A percentile compares a stretch with the other conserved stretches of the same genome.
These are phyloP conservation scores for Drosophila kepulauana DNA, from an alignment of 1,140 invertebrate species.

Conservation along the genomic window DNA sequence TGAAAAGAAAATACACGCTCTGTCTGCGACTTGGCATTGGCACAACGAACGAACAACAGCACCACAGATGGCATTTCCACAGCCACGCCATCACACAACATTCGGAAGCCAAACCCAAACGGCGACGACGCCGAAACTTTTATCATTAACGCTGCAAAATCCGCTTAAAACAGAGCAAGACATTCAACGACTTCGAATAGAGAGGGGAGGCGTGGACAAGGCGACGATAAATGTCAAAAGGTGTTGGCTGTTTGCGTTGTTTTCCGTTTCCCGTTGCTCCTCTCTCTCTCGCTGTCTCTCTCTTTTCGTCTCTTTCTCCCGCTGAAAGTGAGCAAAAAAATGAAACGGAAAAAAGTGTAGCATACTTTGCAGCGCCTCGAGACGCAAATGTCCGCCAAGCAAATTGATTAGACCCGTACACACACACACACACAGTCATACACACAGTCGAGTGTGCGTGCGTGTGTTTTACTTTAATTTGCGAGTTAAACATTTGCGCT, in stretches of 20 bases:
- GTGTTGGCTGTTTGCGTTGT: conserved; percentile 49
- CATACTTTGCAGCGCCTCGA: conserved; percentile 53
- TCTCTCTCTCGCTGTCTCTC: not conserved
- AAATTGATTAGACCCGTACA: conserved; percentile 67
- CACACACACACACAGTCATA: not conserved
- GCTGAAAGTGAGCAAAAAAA: not conserved
- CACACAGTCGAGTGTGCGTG: conserved; percentile 7
- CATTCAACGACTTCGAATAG: conserved; percentile 12
- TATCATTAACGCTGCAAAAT: conserved; percentile 76
- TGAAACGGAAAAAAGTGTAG: conserved; percentile 39
- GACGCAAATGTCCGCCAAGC: conserved; percentile 53
- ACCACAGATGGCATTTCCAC: not conserved
- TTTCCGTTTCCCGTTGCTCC: not conserved
- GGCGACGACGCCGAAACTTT: conserved; percentile 58
- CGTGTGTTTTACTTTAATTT: conserved; percentile 45
- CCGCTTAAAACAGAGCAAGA: conserved; percentile 67
- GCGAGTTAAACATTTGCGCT: conserved; percentile 43
- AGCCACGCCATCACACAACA: not conserved
- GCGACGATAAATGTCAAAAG: conserved; percentile 74
- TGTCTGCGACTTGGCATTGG: conserved; percentile 9
- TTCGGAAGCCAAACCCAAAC: not conserved
- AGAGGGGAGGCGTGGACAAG: conserved; percentile 25
- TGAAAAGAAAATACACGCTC: conserved; percentile 62
- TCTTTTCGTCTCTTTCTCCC: not conserved
- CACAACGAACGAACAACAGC: not conserved